Conservation (phyloP, 2,113 vertebrate species). For the Ammodytes dubius region DNA sequence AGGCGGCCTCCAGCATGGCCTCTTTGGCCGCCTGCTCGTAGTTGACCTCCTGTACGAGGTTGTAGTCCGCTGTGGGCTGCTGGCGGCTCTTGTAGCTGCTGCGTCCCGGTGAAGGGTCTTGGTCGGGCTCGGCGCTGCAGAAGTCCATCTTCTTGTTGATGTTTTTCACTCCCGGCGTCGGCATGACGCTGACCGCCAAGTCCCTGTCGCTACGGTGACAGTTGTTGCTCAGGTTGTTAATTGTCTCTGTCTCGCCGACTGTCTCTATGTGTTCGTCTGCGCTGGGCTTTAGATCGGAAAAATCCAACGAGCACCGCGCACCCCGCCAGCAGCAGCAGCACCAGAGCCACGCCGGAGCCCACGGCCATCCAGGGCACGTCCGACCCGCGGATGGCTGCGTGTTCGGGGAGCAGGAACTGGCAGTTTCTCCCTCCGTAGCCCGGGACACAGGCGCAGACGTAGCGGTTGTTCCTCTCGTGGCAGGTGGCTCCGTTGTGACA, state of each 20-base stretch:
- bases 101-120: slow-evolving; percentile 90
- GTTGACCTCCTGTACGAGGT: slow-evolving; percentile 93
- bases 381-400: slow-evolving; percentile 78
- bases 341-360: slow-evolving; percentile 91
- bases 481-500: slow-evolving; percentile 98
- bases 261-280: slow-evolving; percentile 83
- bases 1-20: slow-evolving; percentile 86
- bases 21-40: slow-evolving; percentile 88
- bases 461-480: slow-evolving; percentile 93
- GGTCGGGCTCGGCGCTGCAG: slow-evolving; percentile 87
- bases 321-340: slow-evolving; percentile 91
- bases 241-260: slow-evolving; percentile 91
- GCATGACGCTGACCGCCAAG: slow-evolving; percentile 88
- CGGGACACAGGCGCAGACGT: slow-evolving; percentile 92
- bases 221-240: slow-evolving; percentile 96
- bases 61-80: slow-evolving; percentile 89
- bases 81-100: slow-evolving; percentile 90
- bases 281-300: slow-evolving; percentile 90
- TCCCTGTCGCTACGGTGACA: slow-evolving; percentile 93
- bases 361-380: slow-evolving; percentile 95
- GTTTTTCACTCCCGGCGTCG: slow-evolving; percentile 93
- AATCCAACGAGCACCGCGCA: slow-evolving; percentile 91
- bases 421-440: slow-evolving; percentile 96
- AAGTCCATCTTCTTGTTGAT: slow-evolving; percentile 98
- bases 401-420: slow-evolving; percentile 95